Evolutionary conservation across 2,797 vertebrate species (phyloP).

Genomic region (Pseudomugil tenellus): DNA sequence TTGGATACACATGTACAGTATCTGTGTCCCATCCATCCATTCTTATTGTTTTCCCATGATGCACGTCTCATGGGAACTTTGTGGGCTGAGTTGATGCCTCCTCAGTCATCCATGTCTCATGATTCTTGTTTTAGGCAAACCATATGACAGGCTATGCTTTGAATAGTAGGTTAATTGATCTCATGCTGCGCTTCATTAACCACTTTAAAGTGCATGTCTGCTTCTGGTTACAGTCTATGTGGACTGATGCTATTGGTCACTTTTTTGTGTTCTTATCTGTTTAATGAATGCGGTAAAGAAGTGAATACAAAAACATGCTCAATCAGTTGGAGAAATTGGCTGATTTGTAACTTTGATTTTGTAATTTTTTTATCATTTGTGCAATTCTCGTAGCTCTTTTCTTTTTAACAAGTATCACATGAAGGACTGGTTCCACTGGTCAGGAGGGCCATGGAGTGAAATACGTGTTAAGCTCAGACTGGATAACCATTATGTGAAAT

Average conservation of each 20-base stretch:
- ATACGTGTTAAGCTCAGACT: constrained; percentile 3
- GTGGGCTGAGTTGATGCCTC: constrained; percentile 11
- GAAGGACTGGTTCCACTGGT: constrained; percentile 22
- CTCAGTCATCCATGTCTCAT: constrained; percentile 67
- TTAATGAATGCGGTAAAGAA: constrained; percentile 2
- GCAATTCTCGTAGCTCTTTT: background rate
- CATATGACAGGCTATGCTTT: constrained; percentile 74
- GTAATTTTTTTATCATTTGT: background rate
- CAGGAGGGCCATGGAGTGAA: constrained; percentile 11
- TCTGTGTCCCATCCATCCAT: background rate
- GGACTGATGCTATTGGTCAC: background rate
- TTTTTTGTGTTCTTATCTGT: constrained; percentile 5
- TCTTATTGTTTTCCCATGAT: constrained; percentile 51
- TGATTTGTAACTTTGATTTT: constrained; percentile 11
- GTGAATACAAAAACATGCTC: background rate
- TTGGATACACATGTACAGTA: constrained; percentile 9
- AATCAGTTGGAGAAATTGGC: constrained; percentile 3
- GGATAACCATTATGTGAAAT: too few species aligned
- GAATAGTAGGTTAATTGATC: constrained; percentile 79
- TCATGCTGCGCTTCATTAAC: constrained; percentile 71
- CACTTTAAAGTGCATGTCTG: constrained; percentile 66
- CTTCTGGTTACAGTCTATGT: constrained; percentile 37
- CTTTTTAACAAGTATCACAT: constrained; percentile 47
- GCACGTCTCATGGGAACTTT: constrained; percentile 50
- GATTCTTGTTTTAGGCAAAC: constrained; percentile 76